Base-by-base conservation (phyloP, 2,113 vertebrate genomes). In the Callionymus lyra region DNA sequence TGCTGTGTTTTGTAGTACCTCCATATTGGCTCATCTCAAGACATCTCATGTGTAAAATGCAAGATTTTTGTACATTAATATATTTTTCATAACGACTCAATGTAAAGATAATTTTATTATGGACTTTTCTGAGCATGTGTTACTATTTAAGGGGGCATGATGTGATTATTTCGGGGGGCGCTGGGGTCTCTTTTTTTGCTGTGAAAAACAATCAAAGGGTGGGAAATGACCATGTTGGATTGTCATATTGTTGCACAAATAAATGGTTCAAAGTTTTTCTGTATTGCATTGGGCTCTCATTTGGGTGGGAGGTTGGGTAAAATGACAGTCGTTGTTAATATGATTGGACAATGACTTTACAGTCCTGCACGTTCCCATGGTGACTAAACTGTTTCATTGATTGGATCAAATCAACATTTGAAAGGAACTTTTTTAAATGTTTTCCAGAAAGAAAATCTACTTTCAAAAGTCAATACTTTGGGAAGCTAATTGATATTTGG, bases 51-150 rank as follows among this genome's bases (percentile, higher is more conserved):
- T 83, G 63, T 79, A 81, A 84, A 80, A 83, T 84, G 78, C 80
- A 79, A 82, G 50, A 72, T 84, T 85, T 85, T 85, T 84, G 67
- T 86, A 86, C 56, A 83, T 84, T 60, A 53, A 74, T 84, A 86
- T 85, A 86, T 86, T 84, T 86, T 86, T 83, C 72, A 77, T 80
- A 82, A 74, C 34, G 60, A 68, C 42, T 78, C 66, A 68, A 50
- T 81, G 80, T 82, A 77, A 76, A 80, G 34, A 75, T 27, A 72
- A 50, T 80, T 75, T 81, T 81, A 72, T 70, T 77, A 77, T 65
- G 67, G 53, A 55, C 77, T 83, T 81, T 77, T 52, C 68, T 62
- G 56, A 71, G 82, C 80, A 82, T 83, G 80, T 83, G 59, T 75
- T 68, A 76, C 53, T 79, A 74, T 80, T 76, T 70, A 75, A 76